A percentile compares a stretch with the other conserved stretches of the same genome.
Evolutionary conservation across 2,797 vertebrate genomes (phyloP).

Genomic region (Halcyon chelicuti): DNA sequence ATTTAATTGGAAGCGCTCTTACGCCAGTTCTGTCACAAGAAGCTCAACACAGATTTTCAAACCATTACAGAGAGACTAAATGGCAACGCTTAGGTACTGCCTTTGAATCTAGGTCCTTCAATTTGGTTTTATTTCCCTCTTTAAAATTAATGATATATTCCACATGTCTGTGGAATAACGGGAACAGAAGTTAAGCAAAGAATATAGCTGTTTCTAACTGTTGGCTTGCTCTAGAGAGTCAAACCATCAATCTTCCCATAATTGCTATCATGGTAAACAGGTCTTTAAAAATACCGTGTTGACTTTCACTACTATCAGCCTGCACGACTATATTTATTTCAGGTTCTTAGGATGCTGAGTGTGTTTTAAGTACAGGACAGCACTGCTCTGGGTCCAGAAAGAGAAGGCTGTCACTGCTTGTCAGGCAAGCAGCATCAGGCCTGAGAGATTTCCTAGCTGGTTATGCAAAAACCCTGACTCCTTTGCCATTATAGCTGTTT

Average conservation of each 20-base stretch:
- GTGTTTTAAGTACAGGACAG: neutral
- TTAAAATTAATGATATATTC: slow-evolving; percentile 67
- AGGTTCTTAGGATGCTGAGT: neutral
- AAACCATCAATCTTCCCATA: slow-evolving; percentile 38
- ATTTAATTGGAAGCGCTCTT: slow-evolving; percentile 56
- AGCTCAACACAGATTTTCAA: slow-evolving; percentile 21
- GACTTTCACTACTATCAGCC: neutral
- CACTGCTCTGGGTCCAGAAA: neutral
- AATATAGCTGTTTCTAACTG: neutral
- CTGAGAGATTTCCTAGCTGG: neutral
- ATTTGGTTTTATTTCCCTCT: slow-evolving; percentile 52
- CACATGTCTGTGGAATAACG: slow-evolving; percentile 3
- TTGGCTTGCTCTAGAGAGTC: neutral
- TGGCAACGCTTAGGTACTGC: neutral
- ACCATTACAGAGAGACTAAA: slow-evolving; percentile 31
- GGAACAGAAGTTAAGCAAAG: slow-evolving; percentile 35
- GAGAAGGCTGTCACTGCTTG: neutral
- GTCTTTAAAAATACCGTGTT: slow-evolving; percentile 14
- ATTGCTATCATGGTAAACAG: slow-evolving; percentile 1
- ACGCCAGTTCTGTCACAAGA: neutral
- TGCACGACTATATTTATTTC: neutral
- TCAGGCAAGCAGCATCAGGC: neutral
- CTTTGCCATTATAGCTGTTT: neutral
- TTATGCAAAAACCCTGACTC: neutral
- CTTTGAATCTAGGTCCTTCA: slow-evolving; percentile 45